These are phyloP conservation scores for Thalassarche chlororhynchos DNA, from an alignment of 2,113 vertebrate genomes.

Conservation along the genomic window DNA sequence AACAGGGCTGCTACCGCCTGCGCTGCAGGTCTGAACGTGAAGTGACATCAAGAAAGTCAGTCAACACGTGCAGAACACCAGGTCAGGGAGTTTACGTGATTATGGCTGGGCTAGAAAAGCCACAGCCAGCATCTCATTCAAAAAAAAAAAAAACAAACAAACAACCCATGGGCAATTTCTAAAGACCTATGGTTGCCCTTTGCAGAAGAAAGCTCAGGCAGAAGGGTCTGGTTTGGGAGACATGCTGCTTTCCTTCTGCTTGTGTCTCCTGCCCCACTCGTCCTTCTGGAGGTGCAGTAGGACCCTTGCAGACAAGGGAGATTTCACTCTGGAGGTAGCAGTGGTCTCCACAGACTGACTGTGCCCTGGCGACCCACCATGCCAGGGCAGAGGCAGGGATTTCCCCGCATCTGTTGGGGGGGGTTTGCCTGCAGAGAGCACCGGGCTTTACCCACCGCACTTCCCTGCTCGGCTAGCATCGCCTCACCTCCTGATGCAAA, in stretches of 20 bases:
- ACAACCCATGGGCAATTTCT: not conserved
- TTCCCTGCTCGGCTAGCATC: not conserved
- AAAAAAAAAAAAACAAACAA: not conserved
- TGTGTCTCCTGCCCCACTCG: accelerated
- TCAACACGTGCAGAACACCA: accelerated
- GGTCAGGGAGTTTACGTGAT: not conserved
- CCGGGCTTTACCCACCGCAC: accelerated
- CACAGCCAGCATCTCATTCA: not conserved
- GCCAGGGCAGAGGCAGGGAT: not conserved
- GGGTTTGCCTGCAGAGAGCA: not conserved
- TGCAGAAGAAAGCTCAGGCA: not conserved
- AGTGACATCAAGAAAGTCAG: not conserved
- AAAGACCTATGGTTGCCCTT: not conserved
- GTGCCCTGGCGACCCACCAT: not conserved
- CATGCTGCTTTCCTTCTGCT: not conserved
- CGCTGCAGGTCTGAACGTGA: not conserved
- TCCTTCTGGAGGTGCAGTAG: not conserved
- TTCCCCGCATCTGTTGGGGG: not conserved
- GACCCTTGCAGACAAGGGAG: not conserved
- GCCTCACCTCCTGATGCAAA: not conserved
- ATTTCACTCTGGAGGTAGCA: not conserved
- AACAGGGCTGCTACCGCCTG: not conserved
- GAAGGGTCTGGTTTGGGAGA: not conserved
- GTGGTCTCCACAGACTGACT: not conserved
- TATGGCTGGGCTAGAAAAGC: not conserved